Conservation (phyloP, 2,113 vertebrate genomes). For the Tiliqua scincoides region DNA sequence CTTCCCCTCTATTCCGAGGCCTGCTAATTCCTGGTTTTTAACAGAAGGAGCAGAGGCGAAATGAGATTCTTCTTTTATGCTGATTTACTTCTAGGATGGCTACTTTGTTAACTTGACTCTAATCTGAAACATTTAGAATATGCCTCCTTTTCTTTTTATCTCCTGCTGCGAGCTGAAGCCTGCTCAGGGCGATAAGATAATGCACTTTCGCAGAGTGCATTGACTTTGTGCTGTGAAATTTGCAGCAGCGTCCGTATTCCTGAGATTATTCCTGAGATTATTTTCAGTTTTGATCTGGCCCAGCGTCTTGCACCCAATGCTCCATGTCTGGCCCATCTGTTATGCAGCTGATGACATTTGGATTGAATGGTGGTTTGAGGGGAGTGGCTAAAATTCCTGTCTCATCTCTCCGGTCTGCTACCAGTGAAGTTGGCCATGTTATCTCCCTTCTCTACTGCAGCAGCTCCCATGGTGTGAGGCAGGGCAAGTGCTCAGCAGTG, state of each 20-base stretch:
- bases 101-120: conserved; percentile 24
- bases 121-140: conserved; percentile 42
- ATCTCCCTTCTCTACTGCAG: too few relatives aligned
- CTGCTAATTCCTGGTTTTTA: conserved; percentile 19
- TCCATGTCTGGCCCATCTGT: too few relatives aligned
- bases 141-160: conserved; percentile 48
- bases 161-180: conserved; percentile 39
- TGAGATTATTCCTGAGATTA: conserved; percentile 38
- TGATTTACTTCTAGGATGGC: conserved; percentile 35
- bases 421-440: too few relatives aligned
- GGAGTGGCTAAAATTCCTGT: too few relatives aligned
- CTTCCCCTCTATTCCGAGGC: not conserved
- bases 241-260: conserved; percentile 41
- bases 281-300: conserved; percentile 40
- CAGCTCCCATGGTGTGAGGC: too few relatives aligned
- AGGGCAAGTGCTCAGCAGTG: too few relatives aligned
- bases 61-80: conserved; percentile 9
- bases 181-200: conserved; percentile 68
- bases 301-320: conserved; percentile 2
- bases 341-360: too few relatives aligned
- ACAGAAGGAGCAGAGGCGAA: not conserved
- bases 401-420: too few relatives aligned
- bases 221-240: conserved; percentile 60
- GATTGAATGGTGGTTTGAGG: too few relatives aligned
- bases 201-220: conserved; percentile 64